phyloP scores from a whole-genome alignment of 1,140 invertebrate species.

The Diprion similis region DNA sequence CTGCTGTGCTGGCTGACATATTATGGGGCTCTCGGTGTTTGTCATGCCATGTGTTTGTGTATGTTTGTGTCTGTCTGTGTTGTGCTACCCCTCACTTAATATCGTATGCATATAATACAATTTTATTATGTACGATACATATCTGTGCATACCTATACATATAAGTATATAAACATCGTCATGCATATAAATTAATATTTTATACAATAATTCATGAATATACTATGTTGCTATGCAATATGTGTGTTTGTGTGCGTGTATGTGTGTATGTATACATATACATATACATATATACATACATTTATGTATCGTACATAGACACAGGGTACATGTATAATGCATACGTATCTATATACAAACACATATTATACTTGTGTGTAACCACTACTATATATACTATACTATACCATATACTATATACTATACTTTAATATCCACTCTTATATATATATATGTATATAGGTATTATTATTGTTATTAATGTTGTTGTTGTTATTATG shows the following conservation, averaged over 20 bases:
- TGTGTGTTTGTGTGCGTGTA: too few species aligned
- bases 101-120: neutral
- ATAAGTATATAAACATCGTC: neutral
- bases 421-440: conserved; percentile 23
- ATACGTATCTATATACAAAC: conserved; percentile 20
- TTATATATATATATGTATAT: conserved; percentile 24
- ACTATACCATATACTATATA: conserved; percentile 30
- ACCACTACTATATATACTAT: conserved; percentile 34
- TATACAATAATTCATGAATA: too few species aligned
- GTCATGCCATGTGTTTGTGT: conserved; percentile 4
- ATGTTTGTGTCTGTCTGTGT: conserved; percentile 3
- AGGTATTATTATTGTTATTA: too few species aligned
- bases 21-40: conserved; percentile 1
- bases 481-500: too few species aligned
- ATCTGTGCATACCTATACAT: neutral
- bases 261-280: too few species aligned
- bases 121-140: neutral
- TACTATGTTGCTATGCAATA: too few species aligned
- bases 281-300: too few species aligned
- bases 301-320: too few species aligned
- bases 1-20: neutral
- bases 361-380: conserved; percentile 36
- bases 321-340: too few species aligned
- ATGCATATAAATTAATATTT: neutral
- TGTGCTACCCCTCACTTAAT: neutral